These are phyloP conservation scores for Hiodon tergisus DNA, from an alignment of 2,113 vertebrate species.

Conservation along the genomic window DNA sequence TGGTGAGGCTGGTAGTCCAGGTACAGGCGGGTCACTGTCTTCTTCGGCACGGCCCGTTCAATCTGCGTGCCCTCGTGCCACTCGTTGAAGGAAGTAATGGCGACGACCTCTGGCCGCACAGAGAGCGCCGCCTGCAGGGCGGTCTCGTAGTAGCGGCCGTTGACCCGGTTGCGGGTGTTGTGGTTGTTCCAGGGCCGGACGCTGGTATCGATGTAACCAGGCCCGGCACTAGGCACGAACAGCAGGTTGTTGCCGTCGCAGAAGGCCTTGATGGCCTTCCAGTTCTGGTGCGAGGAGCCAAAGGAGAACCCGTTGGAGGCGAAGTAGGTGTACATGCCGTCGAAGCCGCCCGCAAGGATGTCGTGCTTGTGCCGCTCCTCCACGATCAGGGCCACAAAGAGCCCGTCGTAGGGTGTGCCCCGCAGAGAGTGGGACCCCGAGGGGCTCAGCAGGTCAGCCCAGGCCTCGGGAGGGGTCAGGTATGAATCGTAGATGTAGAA, in stretches of 20 bases:
- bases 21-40: slow-evolving; percentile 72
- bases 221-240: slow-evolving; percentile 81
- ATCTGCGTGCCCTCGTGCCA: slow-evolving; percentile 90
- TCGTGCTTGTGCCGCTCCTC: slow-evolving; percentile 81
- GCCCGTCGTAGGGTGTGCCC: slow-evolving; percentile 72
- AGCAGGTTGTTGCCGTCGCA: slow-evolving; percentile 78
- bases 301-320: slow-evolving; percentile 87
- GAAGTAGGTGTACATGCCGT: slow-evolving; percentile 85
- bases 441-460: slow-evolving; percentile 75
- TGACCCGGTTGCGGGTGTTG: slow-evolving; percentile 80
- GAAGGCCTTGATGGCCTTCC: slow-evolving; percentile 80
- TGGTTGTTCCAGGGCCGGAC: slow-evolving; percentile 88
- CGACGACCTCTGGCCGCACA: slow-evolving; percentile 75
- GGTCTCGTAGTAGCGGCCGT: slow-evolving; percentile 84
- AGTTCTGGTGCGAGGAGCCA: slow-evolving; percentile 87
- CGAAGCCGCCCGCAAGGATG: slow-evolving; percentile 72
- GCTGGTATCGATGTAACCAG: slow-evolving; percentile 79
- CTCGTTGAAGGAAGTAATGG: slow-evolving; percentile 85
- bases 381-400: slow-evolving; percentile 77
- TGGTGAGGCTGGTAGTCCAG: slow-evolving; percentile 77
- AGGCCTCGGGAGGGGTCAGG: slow-evolving; percentile 72
- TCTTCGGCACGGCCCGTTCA: slow-evolving; percentile 76
- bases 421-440: slow-evolving; percentile 72
- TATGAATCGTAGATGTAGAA: slow-evolving; percentile 89
- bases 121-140: slow-evolving; percentile 76